Evolutionary conservation across 2,113 vertebrate species (phyloP), one percentile per base, ranked within the genome.

Genomic region (Cnemophilus loriae): DNA sequence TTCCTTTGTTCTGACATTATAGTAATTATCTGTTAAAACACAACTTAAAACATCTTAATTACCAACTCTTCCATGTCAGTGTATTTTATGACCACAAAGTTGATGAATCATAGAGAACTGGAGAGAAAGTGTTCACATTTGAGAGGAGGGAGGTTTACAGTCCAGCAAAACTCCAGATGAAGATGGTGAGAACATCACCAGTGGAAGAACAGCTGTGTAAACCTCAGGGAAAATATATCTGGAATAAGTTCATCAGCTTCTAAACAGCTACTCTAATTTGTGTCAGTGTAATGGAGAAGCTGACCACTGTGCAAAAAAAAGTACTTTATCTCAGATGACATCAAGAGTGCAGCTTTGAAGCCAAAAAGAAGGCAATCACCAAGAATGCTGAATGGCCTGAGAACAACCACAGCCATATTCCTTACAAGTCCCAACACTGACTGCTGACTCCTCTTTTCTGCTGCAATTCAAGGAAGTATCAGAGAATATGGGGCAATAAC

Each of bases 381-480:
- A 41, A n/a, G 46, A 65, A 74, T 2, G 7, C 32, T 32, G 11
- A 74, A 24, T n/a, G 17, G 41, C 21, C 41, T 39, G 53, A 57
- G n/a, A 57, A 52, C 0, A 3, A 27, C 46, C 30, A 61, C 46
- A 77, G 46, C 4, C 3, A 0, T n/a, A 10, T 13, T 73, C 11
- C 37, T 81, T 61, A 30, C 8, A 56, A 60, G 24, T 35, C 21
- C 28, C 23, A 52, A 37, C 2, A 56, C 15, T 11, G 24, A 49
- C 27, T 16, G 10, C 33, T 69, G 8, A 24, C 41, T 80, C 57
- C 26, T 41, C 19, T 71, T 76, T 83, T 55, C 57, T 81, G 27
- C 52, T 81, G 56, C 16, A 57, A 5, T 44, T 81, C 65, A 70
- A 87, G 42, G 27, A 87, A 70, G 18, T 21, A 56, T 23, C 41